Conservation (phyloP, 2,113 vertebrate species). For the Leptodactylus fuscus region DNA sequence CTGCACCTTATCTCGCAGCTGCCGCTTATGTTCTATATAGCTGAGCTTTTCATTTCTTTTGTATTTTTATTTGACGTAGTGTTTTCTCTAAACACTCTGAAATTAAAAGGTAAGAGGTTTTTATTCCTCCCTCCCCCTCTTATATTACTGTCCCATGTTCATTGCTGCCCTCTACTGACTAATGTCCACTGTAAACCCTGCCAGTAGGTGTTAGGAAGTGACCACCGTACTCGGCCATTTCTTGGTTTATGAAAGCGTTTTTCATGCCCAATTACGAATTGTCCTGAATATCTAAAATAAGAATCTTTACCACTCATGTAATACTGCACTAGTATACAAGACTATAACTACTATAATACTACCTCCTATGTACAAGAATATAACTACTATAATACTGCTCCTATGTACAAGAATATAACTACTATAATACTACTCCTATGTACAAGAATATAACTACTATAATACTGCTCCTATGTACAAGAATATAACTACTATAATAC, state of each 20-base stretch:
- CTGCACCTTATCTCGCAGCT: slow-evolving; percentile 17
- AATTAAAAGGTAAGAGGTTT: no score
- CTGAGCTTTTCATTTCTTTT: background rate
- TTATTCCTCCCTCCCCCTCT: no score
- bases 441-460: background rate
- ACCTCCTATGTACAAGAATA: no score
- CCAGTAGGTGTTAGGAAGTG: background rate
- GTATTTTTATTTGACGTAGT: background rate
- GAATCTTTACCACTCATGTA: no score
- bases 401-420: no score
- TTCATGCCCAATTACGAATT: background rate
- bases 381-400: no score
- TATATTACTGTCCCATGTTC: background rate
- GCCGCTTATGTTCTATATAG: background rate
- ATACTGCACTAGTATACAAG: no score
- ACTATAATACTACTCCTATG: no score
- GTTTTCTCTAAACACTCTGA: no score
- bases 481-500: background rate
- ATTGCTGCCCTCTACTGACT: background rate
- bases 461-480: background rate
- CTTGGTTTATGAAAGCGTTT: background rate
- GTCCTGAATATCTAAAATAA: background rate
- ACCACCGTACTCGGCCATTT: background rate
- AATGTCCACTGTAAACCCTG: background rate
- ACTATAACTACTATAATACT: no score